Base-by-base conservation (phyloP, 2,888 invertebrate species). In the Ochropleura plecta region DNA sequence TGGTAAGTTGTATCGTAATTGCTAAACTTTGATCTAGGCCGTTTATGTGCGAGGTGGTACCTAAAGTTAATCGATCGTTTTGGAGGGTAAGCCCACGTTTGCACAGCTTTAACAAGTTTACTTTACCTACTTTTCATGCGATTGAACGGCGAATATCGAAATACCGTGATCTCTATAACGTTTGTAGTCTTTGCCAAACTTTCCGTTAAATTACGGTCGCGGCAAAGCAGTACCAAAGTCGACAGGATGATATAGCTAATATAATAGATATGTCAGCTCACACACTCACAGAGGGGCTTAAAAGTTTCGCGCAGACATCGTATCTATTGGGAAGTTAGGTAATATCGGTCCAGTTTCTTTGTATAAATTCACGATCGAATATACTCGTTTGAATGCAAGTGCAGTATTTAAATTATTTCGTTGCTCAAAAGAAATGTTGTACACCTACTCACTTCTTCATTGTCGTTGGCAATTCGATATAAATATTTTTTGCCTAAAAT, bases 21-120 rank as follows among this genome's bases (percentile, higher is more conserved):
- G 88, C 88, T 87, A 89, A 90, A 92, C 83, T 81, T 91, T 88
- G 86, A 91, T 91, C 90, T 91, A 91, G 90, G 89, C 88, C 90
- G 85, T 74, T 85, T 85, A 84, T 77, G 86, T 84, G 64, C 71
- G 60, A 55, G 59, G 53, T 70, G 51, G 49, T 63, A 60, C 84
- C 85, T 90, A 88, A 90, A 90, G 85, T 87, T 88, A 81, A 92
- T 93, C 90, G 91, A 92, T 92, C 84, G 88, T 77, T 86, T 83
- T 86, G 70, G 79, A 82, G 71, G 75, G 65, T 72, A 76, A 70
- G 60, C 74, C 68, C 74, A 79, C 83, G 82, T 89, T 90, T 90
- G 83, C 90, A 90, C 84, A 89, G 86, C 87, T 89, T 90, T 89
- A 91, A 91, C 88, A 86, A 90, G 90, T 88, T 91, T 89, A 85